Conservation (phyloP, 2,888 invertebrate genomes). For the Polydrusus cervinus region DNA sequence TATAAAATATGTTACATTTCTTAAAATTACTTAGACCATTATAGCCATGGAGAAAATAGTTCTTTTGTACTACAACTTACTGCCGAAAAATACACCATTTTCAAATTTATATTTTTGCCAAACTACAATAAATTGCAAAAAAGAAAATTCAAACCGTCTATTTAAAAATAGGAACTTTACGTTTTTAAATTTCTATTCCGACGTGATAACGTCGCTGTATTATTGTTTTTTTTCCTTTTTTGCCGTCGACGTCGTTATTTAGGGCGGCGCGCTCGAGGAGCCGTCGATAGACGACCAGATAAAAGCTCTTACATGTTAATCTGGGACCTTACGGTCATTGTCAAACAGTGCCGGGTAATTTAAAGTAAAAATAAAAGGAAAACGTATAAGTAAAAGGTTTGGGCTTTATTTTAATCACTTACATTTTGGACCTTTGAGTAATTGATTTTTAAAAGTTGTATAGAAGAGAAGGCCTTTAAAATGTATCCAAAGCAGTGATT, state of each 20-base stretch:
- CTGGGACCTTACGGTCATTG: conserved; percentile 22
- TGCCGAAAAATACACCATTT: too few relatives aligned
- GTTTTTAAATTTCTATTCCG: conserved; percentile 22
- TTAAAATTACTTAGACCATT: too few relatives aligned
- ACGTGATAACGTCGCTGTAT: conserved; percentile 25
- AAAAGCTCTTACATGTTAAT: conserved; percentile 27
- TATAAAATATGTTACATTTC: too few relatives aligned
- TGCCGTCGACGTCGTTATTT: conserved; percentile 10
- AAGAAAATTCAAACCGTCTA: conserved; percentile 4
- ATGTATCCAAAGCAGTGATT: too few relatives aligned
- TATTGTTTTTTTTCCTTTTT: conserved; percentile 10
- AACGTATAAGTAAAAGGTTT: too few relatives aligned
- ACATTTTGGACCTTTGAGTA: too few relatives aligned
- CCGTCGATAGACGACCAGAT: conserved; percentile 28
- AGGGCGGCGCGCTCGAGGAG: conserved; percentile 12
- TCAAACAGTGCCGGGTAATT: conserved; percentile 14
- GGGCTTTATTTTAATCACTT: too few relatives aligned
- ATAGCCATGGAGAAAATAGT: too few relatives aligned
- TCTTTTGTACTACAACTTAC: too few relatives aligned
- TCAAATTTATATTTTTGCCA: background rate
- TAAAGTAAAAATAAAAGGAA: background rate
- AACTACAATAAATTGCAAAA: conserved; percentile 1
- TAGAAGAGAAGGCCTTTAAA: too few relatives aligned
- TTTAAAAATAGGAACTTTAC: conserved; percentile 13
- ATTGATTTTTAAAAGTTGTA: too few relatives aligned